Percentiles rank a stretch among this genome's conserved stretches.
Conservation (phyloP, 2,797 vertebrate genomes). For the Spinus olivaceus region DNA sequence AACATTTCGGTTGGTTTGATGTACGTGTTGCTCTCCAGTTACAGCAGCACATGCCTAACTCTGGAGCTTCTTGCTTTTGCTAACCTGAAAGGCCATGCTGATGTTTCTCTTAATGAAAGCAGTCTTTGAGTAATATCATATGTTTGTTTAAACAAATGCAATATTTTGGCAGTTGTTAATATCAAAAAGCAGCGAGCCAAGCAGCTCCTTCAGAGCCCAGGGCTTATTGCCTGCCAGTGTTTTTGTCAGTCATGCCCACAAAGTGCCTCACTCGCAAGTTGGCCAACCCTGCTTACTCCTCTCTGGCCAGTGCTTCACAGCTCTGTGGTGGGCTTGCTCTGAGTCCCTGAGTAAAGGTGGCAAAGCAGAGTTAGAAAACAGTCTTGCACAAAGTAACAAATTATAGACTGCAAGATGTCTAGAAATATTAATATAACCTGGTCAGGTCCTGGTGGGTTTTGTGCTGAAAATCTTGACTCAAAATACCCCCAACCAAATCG, state of each 20-base stretch:
- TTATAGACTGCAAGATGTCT: not conserved
- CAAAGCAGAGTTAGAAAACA: not conserved
- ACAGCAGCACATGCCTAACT: rapidly evolving
- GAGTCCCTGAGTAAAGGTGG: not conserved
- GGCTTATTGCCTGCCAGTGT: not conserved
- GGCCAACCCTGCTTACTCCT: not conserved
- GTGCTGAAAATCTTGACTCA: not conserved
- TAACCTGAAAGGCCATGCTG: not conserved
- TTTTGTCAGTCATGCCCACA: not conserved
- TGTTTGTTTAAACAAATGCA: not conserved
- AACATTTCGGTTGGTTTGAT: not conserved
- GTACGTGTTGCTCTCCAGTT: not conserved
- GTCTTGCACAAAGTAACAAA: rapidly evolving
- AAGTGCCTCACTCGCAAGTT: not conserved
- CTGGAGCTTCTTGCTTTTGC: not conserved
- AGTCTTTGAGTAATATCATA: not conserved
- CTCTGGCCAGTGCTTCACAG: rapidly evolving
- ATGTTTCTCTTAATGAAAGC: not conserved
- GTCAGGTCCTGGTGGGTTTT: not conserved
- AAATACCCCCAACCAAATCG: not conserved
- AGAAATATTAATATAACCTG: not conserved
- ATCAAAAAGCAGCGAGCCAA: not conserved
- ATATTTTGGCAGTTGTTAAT: not conserved
- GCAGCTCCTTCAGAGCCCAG: not conserved
- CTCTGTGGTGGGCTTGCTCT: rapidly evolving